These are phyloP conservation scores for Tortricodes alternella DNA, from an alignment of 2,888 invertebrate species.

Conservation along the genomic window DNA sequence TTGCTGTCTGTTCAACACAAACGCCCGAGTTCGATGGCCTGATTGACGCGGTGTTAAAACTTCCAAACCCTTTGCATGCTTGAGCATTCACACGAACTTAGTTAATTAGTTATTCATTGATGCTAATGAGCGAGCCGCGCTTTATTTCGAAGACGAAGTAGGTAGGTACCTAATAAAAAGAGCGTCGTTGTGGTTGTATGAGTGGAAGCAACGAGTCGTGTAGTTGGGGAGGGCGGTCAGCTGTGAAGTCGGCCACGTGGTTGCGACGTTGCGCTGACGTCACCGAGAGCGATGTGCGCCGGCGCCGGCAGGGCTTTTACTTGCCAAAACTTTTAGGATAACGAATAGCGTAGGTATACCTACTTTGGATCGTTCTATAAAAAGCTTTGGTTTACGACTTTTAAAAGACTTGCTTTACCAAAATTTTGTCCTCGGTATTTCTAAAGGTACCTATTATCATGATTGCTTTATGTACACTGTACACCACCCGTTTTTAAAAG, in stretches of 20 bases:
- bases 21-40: constrained; percentile 5
- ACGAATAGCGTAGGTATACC: neutral
- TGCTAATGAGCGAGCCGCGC: neutral
- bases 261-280: constrained; percentile 54
- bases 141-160: neutral
- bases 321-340: neutral
- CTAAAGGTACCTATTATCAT: too few relatives aligned
- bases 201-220: constrained; percentile 9
- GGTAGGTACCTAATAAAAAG: constrained; percentile 1
- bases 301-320: constrained; percentile 33
- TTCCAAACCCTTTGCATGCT: constrained; percentile 1
- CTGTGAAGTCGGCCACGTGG: constrained; percentile 66
- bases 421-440: too few relatives aligned
- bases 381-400: neutral
- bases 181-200: neutral
- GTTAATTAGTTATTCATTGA: constrained; percentile 9
- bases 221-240: constrained; percentile 45
- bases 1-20: too few relatives aligned
- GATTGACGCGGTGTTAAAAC: neutral
- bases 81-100: neutral
- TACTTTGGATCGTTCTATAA: neutral
- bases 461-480: too few relatives aligned
- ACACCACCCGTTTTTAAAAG: neutral
- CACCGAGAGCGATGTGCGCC: constrained; percentile 44
- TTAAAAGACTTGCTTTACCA: too few relatives aligned